Base-by-base conservation (phyloP, 2,888 invertebrate species). In the Oligia fasciuncula region DNA sequence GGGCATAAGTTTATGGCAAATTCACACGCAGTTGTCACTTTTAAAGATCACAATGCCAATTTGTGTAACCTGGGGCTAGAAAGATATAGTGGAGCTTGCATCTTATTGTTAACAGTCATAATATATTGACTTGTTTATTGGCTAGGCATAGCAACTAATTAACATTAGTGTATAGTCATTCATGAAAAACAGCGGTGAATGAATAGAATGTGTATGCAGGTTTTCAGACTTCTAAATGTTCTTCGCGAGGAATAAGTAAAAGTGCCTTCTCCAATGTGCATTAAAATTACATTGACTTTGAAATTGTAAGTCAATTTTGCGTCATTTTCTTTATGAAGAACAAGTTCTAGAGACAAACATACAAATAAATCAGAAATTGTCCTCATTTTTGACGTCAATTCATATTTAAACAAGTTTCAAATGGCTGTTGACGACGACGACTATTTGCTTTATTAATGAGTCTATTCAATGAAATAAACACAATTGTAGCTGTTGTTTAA, bases 381-480 rank as follows among this genome's bases (percentile, higher is more conserved):
- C 77, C 85, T 79, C 49, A 65, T 67, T 77, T 57, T 46, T 79
- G 81, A 81, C 81, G 79, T 69, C 72, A 84, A 65, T 65, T 35
- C 0, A 49, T 74, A 65, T 81, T 77, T 73, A 40, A 71, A 79
- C 76, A 81, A 49, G 63, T 77, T 65, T 46, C 46, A 68, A 72
- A 54, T 54, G 43, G 54, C 23, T 71, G 71, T 69, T 77, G n/a
- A 14, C 62, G 23, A 73, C 51, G 19, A 68, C 29, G 35, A 5
- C 76, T 40, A 84, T 84, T 80, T 73, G 72, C 74, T 67, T 77
- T 5, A 75, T 79, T 82, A 80, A 69, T 43, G 75, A 72, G 17
- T 76, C 17, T 79, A 77, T 80, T 87, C 78, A 82, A 77, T 77
- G 35, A 35, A 82, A 71, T 66, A 76, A 71, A 75, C 29, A 80